Base-by-base conservation (phyloP, 2,113 vertebrate species). In the Neogobius melanostomus region DNA sequence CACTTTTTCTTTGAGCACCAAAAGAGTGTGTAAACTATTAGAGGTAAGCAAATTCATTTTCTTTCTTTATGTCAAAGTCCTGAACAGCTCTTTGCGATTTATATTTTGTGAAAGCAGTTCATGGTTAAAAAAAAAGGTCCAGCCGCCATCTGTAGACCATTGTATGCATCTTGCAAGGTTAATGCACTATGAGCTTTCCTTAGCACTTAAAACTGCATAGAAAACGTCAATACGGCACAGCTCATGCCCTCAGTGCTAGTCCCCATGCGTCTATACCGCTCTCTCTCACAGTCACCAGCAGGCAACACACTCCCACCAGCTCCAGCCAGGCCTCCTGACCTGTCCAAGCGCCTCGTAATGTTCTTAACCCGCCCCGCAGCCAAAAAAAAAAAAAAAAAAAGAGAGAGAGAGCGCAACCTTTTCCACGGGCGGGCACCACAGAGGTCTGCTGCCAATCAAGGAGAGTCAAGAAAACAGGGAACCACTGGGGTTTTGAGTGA, bases 321-420 rank as follows among this genome's bases (percentile, higher is more conserved):
- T 64, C 77, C 42, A 56, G 80, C 74, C 75, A 71, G 75, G 72
- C 75, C 72, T 73, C 78, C 67, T 83, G 81, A 85, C 80, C 77
- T 17, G 71, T 72, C 68, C 44, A 66, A 84, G 70, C 74, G 69
- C 68, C 74, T 63, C 28, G 49, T 87, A 80, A 88, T 86, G 79
- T 88, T 82, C 81, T 56, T 36, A 49, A 63, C 72, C 80, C 82
- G 84, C 87, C 86, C 83, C 68, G 71, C 57, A 77, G 82, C 71
- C 71, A 36, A 36, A 36, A 36, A 36, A 36, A 3, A 21, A 21
- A 21, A 21, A 21, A 21, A 21, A 36, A 5, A 36, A 2, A 36
- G 28, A 36, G 28, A 68, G 75, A 68, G 72, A 82, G 80, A 49
- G 73, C 82, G 82, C 74, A 76, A 71, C 43, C 60, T 21, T 60